phyloP scores from a whole-genome alignment of 2,888 invertebrate species.

The Sipha maydis region DNA sequence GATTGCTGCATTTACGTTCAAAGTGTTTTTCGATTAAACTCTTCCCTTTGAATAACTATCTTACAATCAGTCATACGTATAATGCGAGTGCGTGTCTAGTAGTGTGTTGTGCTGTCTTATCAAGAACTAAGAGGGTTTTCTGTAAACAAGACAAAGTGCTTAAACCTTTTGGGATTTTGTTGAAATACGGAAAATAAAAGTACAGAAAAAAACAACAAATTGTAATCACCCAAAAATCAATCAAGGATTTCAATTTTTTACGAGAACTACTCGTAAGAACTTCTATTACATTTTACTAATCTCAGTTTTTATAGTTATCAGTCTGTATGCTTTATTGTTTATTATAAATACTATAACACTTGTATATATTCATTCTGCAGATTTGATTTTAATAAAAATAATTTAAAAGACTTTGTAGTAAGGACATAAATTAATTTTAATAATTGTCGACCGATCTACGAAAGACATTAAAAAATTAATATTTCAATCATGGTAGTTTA shows the following conservation, averaged over 20 bases:
- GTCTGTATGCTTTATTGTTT: no score
- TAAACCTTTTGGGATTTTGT: conserved; percentile 34
- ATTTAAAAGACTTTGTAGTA: no score
- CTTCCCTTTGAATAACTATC: conserved; percentile 23
- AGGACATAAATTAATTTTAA: no score
- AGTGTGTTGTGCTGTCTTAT: conserved; percentile 37
- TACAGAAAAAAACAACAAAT: background rate
- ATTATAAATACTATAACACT: no score
- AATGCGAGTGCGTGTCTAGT: conserved; percentile 39
- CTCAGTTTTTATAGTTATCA: no score
- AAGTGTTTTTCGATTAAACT: conserved; percentile 40
- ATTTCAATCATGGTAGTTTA: no score
- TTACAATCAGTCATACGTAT: conserved; percentile 37
- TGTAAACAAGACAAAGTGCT: conserved; percentile 47
- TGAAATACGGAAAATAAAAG: conserved; percentile 17
- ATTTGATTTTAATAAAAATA: no score
- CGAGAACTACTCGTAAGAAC: background rate
- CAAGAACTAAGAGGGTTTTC: conserved; percentile 35
- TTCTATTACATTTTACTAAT: background rate
- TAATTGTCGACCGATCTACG: no score
- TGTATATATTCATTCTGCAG: no score
- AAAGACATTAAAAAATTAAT: no score
- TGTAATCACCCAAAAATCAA: background rate
- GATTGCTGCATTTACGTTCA: background rate
- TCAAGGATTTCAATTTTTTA: background rate